These are phyloP conservation scores for Corydoras sp. DNA, from an alignment of 2,113 vertebrate genomes.

Conservation along the genomic window DNA sequence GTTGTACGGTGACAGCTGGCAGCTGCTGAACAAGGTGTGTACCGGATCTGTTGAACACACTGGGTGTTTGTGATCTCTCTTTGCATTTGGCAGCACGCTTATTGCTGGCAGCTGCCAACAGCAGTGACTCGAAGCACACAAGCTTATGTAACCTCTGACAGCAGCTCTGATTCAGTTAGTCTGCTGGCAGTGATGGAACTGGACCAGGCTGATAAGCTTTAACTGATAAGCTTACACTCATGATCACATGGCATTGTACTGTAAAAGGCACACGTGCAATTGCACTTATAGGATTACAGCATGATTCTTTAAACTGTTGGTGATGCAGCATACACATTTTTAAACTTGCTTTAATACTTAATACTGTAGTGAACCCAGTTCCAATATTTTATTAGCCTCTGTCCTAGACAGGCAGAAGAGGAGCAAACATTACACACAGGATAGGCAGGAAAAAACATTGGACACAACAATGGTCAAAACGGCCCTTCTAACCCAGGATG, in stretches of 20 bases:
- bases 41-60: slow-evolving; percentile 30
- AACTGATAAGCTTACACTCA: slow-evolving; percentile 12
- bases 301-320: too few species aligned
- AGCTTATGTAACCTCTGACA: slow-evolving; percentile 39
- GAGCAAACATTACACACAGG: too few species aligned
- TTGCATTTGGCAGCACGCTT: slow-evolving; percentile 38
- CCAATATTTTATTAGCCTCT: too few species aligned
- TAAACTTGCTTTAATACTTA: too few species aligned
- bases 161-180: slow-evolving; percentile 28
- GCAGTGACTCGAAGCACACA: slow-evolving; percentile 26
- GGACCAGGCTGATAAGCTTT: slow-evolving; percentile 15
- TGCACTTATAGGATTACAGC: neutral
- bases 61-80: slow-evolving; percentile 27
- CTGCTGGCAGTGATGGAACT: neutral
- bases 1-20: slow-evolving; percentile 31
- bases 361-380: too few species aligned
- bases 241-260: neutral
- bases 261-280: neutral
- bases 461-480: too few species aligned
- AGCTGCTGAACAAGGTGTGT: slow-evolving; percentile 30
- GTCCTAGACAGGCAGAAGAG: too few species aligned
- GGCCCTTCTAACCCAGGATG: too few species aligned
- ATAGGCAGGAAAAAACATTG: too few species aligned
- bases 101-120: slow-evolving; percentile 42
- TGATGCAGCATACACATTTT: too few species aligned